A percentile compares a stretch with the other conserved stretches of the same genome.
phyloP scores from a whole-genome alignment of 2,888 invertebrate genomes.

The Agrochola litura region DNA sequence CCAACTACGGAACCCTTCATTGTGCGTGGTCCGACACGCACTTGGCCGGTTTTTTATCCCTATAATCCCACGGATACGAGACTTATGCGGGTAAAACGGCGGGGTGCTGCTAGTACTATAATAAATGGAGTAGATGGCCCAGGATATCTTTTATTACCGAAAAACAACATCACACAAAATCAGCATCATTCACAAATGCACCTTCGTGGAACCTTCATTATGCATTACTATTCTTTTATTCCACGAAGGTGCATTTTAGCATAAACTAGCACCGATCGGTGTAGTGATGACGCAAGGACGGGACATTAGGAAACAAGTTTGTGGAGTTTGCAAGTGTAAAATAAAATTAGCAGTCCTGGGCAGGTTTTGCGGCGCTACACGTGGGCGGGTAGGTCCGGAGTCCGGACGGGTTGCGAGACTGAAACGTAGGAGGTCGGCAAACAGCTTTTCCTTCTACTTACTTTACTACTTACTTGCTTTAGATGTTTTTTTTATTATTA shows the following conservation, averaged over 20 bases:
- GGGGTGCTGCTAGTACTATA: no score
- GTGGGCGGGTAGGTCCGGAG: constrained; percentile 79
- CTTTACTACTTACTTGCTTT: constrained; percentile 38
- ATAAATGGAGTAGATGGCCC: no score
- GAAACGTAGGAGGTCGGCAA: constrained; percentile 74
- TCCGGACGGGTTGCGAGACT: constrained; percentile 62
- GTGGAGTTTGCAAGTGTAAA: constrained; percentile 75
- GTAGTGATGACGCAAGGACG: constrained; percentile 70
- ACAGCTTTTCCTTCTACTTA: constrained; percentile 72
- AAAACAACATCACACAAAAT: background rate
- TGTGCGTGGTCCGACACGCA: no score
- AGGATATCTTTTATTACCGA: background rate
- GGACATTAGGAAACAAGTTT: constrained; percentile 83
- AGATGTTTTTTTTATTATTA: constrained; percentile 7
- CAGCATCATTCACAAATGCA: no score
- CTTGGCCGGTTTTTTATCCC: no score
- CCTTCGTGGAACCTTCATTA: no score
- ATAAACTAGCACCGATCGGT: constrained; percentile 23
- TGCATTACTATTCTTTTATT: constrained; percentile 7
- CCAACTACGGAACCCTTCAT: no score
- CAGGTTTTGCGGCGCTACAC: constrained; percentile 83
- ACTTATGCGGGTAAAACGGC: no score
- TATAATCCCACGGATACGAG: no score
- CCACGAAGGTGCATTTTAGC: constrained; percentile 11
- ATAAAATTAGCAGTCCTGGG: constrained; percentile 83